These are phyloP conservation scores for Chrysogorgia sp. DNA, from an alignment of 92 coral and sea anemone species.

Conservation along the genomic window DNA sequence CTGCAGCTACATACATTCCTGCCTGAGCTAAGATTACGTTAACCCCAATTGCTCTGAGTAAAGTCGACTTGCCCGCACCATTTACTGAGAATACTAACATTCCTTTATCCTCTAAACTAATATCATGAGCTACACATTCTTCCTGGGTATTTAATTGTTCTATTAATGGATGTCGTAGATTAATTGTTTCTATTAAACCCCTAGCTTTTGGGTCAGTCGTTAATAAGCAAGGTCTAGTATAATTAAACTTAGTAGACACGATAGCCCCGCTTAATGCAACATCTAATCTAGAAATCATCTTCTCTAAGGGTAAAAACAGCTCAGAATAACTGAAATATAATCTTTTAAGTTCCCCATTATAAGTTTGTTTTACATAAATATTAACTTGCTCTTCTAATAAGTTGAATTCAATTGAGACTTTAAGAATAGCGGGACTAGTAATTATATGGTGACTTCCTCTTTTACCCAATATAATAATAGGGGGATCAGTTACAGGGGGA, in stretches of 20 bases:
- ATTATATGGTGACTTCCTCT: conserved; percentile 50
- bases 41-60: conserved; percentile 50
- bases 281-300: conserved; percentile 48
- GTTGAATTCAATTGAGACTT: conserved; percentile 39
- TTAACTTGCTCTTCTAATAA: conserved; percentile 51
- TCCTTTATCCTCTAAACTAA: conserved; percentile 41
- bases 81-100: conserved; percentile 46
- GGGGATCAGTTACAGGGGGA: conserved; percentile 4
- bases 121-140: conserved; percentile 51
- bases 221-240: conserved; percentile 37
- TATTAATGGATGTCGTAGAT: conserved; percentile 46
- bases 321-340: conserved; percentile 53
- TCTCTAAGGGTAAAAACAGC: conserved; percentile 44
- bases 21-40: conserved; percentile 50
- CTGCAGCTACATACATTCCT: conserved; percentile 55
- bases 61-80: conserved; percentile 51
- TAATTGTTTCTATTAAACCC: conserved; percentile 49
- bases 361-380: conserved; percentile 44
- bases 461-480: conserved; percentile 47
- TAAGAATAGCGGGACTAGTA: conserved; percentile 45
- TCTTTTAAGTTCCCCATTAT: conserved; percentile 43
- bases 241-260: conserved; percentile 43
- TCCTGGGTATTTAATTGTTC: conserved; percentile 50
- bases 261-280: conserved; percentile 53
- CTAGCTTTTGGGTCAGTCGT: background rate